Conservation (phyloP, 2,888 invertebrate genomes). For the Acleris cristana region DNA sequence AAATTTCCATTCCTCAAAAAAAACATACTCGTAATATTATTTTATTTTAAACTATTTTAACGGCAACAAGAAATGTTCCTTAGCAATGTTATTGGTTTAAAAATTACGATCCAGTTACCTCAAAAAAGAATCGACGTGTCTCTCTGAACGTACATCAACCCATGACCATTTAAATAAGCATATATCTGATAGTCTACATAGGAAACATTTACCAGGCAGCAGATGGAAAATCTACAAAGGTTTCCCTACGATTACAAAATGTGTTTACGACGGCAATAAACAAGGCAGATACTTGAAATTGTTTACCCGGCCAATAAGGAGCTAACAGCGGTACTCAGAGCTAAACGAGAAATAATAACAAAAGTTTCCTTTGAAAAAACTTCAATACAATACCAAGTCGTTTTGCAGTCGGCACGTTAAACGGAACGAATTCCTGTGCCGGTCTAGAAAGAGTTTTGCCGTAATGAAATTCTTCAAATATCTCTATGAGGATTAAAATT, state of each 20-base stretch:
- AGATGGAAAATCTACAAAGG: background rate
- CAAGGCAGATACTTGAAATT: constrained; percentile 23
- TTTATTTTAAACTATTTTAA: no score
- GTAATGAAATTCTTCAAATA: constrained; percentile 82
- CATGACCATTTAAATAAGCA: no score
- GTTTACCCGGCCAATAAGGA: constrained; percentile 27
- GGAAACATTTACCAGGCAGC: no score
- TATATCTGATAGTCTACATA: no score
- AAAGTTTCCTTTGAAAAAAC: constrained; percentile 67
- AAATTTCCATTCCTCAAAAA: background rate
- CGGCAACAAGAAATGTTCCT: no score
- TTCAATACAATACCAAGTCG: constrained; percentile 67
- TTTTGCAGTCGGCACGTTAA: constrained; percentile 63
- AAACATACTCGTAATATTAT: no score
- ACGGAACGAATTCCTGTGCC: constrained; percentile 69
- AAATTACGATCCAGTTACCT: no score
- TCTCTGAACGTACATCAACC: no score
- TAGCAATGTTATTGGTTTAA: no score
- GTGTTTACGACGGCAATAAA: constrained; percentile 3
- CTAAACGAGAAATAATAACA: constrained; percentile 61
- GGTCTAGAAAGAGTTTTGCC: constrained; percentile 68
- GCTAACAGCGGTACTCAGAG: constrained; percentile 7
- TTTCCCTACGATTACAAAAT: background rate
- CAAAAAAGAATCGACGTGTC: no score
- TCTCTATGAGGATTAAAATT: constrained; percentile 72